Base-by-base conservation (phyloP, 2,888 invertebrate genomes). In the Heliconius aoede region DNA sequence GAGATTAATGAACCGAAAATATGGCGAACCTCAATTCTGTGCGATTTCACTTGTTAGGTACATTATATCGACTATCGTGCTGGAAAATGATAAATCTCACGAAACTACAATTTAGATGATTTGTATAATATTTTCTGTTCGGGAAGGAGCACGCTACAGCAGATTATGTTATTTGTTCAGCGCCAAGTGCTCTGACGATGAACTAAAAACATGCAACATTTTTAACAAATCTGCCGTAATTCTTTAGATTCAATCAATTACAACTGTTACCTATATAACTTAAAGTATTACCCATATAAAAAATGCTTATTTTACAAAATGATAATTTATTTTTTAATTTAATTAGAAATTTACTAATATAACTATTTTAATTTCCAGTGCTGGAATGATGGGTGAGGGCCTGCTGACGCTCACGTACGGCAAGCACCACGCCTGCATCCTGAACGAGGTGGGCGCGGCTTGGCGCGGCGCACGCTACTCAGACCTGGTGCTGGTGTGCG, bases 401-500 rank as follows among this genome's bases (percentile, higher is more conserved):
- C 95, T 97, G 95, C 96, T 98, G 95, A 98, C 98, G 90, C 96
- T 98, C 95, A 97, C 98, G 95, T 98, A 98, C 95, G 97, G 97
- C 95, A 98, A 98, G 95, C 98, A 98, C 95, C 97, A 97, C 95
- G 97, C 97, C 95, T 97, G 97, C 95, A 97, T 98, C 95, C 96
- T 97, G 92, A 97, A 97, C 93, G 98, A 98, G 95, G 97, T 98
- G 90, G 97, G 97, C 89, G 97, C 97, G 88, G 98, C 98, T 95
- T 97, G 97, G 95, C 95, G 96, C 86, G 97, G 97, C 83, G 97
- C 97, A 90, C 96, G 97, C 92, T 97, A 97, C 93, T 97, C 97
- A 79, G 98, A 98, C 95, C 96, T 98, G 93, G 96, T 97, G 87
- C 96, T 98, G 88, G 96, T 97, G 82, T 98, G 98, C 91, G 97